A percentile compares a stretch with the other conserved stretches of the same genome.
phyloP scores from a whole-genome alignment of 2,888 invertebrate species.

The Spilarctia lutea region DNA sequence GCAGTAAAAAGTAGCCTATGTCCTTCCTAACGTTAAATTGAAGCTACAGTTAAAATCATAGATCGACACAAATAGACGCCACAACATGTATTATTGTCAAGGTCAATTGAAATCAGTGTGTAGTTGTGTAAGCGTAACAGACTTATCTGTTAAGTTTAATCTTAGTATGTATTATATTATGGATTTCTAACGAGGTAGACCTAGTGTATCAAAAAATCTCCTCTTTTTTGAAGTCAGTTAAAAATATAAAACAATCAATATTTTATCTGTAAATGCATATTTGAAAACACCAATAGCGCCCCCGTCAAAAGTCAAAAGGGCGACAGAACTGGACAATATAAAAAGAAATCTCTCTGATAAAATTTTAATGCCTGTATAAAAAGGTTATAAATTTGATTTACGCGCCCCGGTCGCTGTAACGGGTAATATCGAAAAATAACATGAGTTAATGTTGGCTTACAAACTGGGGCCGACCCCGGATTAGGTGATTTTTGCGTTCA shows the following conservation, averaged over 20 bases:
- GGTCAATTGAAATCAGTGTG: no score
- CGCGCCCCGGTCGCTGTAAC: constrained; percentile 76
- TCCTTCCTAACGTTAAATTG: no score
- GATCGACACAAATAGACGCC: no score
- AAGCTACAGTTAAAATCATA: no score
- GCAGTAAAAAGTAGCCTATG: no score
- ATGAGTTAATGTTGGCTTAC: constrained; percentile 83
- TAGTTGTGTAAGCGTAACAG: no score
- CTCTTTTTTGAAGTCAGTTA: no score
- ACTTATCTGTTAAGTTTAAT: no score
- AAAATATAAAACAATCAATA: background rate
- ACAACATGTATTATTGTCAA: no score
- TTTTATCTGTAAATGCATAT: background rate
- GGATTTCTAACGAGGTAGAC: no score
- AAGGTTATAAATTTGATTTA: constrained; percentile 86
- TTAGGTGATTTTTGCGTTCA: constrained; percentile 71
- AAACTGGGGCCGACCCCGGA: constrained; percentile 69
- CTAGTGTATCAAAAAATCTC: no score
- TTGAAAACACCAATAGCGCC: constrained; percentile 39
- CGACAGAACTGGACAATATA: constrained; percentile 77
- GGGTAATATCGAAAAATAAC: constrained; percentile 86
- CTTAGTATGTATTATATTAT: no score
- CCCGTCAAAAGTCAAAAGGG: constrained; percentile 65
- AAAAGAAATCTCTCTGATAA: constrained; percentile 84
- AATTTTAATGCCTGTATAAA: constrained; percentile 85